Conservation (phyloP, 2,113 vertebrate species). For the Bothrops jararaca region DNA sequence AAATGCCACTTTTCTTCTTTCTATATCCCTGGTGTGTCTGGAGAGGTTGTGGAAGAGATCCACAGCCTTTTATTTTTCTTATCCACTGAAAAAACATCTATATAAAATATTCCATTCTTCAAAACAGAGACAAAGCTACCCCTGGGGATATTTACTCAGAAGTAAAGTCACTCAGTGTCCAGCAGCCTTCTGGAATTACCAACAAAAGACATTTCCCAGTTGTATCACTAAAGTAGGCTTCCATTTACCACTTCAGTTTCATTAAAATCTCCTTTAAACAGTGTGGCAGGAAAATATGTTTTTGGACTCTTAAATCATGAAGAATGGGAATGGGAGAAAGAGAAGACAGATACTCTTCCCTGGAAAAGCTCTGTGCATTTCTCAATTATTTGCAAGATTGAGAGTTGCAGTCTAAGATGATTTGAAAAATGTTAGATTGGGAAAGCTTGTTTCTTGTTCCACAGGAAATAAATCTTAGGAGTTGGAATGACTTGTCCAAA, state of each 20-base stretch:
- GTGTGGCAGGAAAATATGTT: background rate
- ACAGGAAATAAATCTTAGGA: background rate
- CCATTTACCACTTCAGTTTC: background rate
- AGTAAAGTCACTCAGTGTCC: background rate
- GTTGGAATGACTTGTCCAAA: background rate
- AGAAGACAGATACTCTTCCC: background rate
- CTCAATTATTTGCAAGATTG: background rate
- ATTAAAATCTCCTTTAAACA: background rate
- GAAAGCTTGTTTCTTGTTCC: background rate
- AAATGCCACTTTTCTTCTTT: conserved; percentile 11
- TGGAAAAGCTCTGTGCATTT: background rate
- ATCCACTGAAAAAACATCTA: background rate
- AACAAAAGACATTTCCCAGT: background rate
- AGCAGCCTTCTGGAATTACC: conserved; percentile 8
- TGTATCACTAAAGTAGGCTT: background rate
- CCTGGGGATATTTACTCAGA: background rate
- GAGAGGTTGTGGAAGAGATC: background rate
- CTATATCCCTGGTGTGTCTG: background rate
- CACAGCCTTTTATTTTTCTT: background rate
- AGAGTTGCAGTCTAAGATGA: background rate
- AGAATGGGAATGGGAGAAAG: background rate
- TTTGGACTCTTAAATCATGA: background rate
- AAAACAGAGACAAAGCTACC: background rate
- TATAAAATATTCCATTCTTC: background rate
- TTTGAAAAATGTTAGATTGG: background rate